Conservation (phyloP, 2,113 vertebrate genomes). For the Elephas maximus region DNA sequence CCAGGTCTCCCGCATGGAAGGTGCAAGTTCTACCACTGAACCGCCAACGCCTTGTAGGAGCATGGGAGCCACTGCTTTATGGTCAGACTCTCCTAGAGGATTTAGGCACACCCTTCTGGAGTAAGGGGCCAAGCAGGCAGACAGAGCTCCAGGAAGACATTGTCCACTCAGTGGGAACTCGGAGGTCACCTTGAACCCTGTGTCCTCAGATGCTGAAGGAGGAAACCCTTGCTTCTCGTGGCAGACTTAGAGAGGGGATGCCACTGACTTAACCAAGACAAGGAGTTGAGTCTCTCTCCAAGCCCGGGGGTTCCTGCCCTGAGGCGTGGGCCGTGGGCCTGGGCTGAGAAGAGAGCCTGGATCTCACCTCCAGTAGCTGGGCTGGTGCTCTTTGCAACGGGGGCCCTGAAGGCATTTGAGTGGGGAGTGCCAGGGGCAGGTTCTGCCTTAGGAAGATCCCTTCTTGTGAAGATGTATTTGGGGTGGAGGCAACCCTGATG, state of each 20-base stretch:
- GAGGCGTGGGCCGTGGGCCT: not conserved
- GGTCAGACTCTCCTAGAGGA: not conserved
- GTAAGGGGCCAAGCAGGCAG: not conserved
- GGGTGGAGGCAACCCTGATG: not conserved
- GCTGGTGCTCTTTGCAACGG: not conserved
- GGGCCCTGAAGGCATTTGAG: not conserved
- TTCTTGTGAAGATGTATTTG: not conserved
- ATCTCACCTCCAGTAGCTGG: not conserved
- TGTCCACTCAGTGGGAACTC: not conserved
- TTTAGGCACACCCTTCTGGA: not conserved
- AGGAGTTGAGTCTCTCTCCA: not conserved
- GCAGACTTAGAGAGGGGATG: not conserved
- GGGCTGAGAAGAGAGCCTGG: not conserved
- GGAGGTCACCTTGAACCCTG: not conserved
- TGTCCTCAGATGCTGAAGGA: not conserved
- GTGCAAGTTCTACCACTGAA: not conserved
- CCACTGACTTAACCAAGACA: not conserved
- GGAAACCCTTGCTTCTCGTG: not conserved
- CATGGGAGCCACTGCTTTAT: not conserved
- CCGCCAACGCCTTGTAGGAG: not conserved
- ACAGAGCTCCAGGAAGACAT: not conserved
- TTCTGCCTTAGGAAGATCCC: not conserved
- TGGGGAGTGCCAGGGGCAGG: rapidly evolving
- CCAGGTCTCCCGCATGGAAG: not conserved
- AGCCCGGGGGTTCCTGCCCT: not conserved